Conservation (phyloP, 1,140 invertebrate species). For the Papilio glaucus region DNA sequence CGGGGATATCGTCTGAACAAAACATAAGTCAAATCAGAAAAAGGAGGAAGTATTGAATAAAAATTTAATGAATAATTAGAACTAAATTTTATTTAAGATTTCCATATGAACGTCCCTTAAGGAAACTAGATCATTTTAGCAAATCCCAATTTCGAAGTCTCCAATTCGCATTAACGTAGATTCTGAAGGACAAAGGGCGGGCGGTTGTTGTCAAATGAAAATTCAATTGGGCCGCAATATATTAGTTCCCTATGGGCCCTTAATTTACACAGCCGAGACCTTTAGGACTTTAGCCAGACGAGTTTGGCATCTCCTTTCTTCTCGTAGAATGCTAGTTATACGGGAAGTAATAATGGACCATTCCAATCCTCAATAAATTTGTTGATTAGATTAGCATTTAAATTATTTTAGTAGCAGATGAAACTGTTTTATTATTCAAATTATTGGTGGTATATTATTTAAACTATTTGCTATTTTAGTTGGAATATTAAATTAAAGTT, state of each 20-base stretch:
- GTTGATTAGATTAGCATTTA: neutral
- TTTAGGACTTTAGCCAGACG: neutral
- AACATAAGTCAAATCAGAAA: too few species aligned
- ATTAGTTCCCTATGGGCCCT: slow-evolving; percentile 64
- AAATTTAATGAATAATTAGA: neutral
- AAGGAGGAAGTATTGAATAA: too few species aligned
- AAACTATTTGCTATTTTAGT: too few species aligned
- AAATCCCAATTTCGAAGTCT: slow-evolving; percentile 7
- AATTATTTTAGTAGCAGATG: neutral
- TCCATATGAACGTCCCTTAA: neutral
- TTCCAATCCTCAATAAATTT: neutral
- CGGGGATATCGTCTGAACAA: too few species aligned
- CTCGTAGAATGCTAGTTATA: neutral
- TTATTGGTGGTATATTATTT: too few species aligned
- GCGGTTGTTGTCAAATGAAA: slow-evolving; percentile 79
- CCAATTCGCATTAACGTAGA: slow-evolving; percentile 6
- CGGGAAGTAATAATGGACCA: neutral
- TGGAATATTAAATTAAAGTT: too few species aligned
- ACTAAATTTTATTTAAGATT: neutral
- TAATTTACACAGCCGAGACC: slow-evolving; percentile 60
- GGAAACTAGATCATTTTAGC: neutral
- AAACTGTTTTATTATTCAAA: neutral
- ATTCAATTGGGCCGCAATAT: slow-evolving; percentile 79
- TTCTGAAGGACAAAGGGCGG: slow-evolving; percentile 60
- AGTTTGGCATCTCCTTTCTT: slow-evolving; percentile 9